phyloP scores from a whole-genome alignment of 2,888 invertebrate genomes.

The Theretra japonica region DNA sequence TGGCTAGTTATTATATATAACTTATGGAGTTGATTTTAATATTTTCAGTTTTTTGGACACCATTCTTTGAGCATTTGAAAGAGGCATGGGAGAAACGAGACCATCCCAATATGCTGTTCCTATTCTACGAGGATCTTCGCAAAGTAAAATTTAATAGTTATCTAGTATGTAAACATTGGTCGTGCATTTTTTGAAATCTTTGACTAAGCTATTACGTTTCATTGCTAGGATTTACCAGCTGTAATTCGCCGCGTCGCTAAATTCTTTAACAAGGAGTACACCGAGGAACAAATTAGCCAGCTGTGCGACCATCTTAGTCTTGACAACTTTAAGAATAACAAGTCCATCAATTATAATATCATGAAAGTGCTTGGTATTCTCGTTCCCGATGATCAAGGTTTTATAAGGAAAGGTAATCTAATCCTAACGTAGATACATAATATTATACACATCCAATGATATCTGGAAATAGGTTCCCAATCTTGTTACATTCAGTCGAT shows the following conservation, averaged over 20 bases:
- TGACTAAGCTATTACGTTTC: background rate
- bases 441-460: too few species aligned
- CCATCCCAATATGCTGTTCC: constrained; percentile 88
- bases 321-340: constrained; percentile 92
- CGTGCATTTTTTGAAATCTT: background rate
- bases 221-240: constrained; percentile 84
- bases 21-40: too few species aligned
- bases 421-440: constrained; percentile 67
- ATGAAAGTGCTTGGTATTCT: constrained; percentile 86
- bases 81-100: constrained; percentile 89
- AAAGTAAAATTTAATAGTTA: constrained; percentile 69
- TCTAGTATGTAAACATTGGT: too few species aligned
- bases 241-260: constrained; percentile 84
- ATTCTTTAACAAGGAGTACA: constrained; percentile 86
- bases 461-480: background rate
- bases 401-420: constrained; percentile 48
- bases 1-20: too few species aligned
- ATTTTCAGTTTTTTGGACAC: constrained; percentile 87
- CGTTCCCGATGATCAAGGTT: constrained; percentile 84
- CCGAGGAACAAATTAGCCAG: constrained; percentile 82
- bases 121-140: constrained; percentile 92
- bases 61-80: constrained; percentile 91
- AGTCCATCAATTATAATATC: constrained; percentile 89
- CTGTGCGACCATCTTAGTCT: constrained; percentile 91
- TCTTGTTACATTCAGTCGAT: too few species aligned